Conservation (phyloP, 2,797 vertebrate species). For the Notolabrus celidotus region DNA sequence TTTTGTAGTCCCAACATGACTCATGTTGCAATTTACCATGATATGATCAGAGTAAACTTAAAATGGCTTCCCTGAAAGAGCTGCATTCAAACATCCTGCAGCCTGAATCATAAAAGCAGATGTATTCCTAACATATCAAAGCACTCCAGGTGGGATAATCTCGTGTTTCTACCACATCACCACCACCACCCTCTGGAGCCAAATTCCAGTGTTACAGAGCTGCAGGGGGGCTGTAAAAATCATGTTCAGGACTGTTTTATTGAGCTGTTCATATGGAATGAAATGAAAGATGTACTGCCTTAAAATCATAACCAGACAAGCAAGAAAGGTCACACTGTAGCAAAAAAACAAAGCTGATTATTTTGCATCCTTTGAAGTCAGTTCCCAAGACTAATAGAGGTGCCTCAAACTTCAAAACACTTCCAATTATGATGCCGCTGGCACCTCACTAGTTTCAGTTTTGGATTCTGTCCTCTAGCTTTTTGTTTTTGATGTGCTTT, state of each 20-base stretch:
- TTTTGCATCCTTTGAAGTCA: background rate
- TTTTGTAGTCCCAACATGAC: constrained; percentile 20
- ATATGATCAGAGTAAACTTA: constrained; percentile 25
- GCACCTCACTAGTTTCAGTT: too few species aligned
- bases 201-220: background rate
- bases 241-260: background rate
- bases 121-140: constrained; percentile 25
- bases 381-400: too few species aligned
- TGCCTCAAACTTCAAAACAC: too few species aligned
- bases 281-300: background rate
- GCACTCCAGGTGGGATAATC: constrained; percentile 21
- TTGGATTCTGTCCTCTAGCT: too few species aligned
- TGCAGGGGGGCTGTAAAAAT: background rate
- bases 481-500: too few species aligned
- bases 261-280: background rate
- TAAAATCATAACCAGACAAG: background rate
- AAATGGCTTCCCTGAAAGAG: constrained; percentile 9
- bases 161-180: constrained; percentile 8
- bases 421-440: too few species aligned
- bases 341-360: background rate
- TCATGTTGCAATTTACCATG: constrained; percentile 9
- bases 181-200: constrained; percentile 1
- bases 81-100: constrained; percentile 23
- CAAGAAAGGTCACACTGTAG: background rate
- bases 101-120: constrained; percentile 21